Percentiles rank a stretch among this genome's conserved stretches.
Evolutionary conservation across 2,113 vertebrate genomes (phyloP).

Genomic region (Eretmodus cyanostictus): DNA sequence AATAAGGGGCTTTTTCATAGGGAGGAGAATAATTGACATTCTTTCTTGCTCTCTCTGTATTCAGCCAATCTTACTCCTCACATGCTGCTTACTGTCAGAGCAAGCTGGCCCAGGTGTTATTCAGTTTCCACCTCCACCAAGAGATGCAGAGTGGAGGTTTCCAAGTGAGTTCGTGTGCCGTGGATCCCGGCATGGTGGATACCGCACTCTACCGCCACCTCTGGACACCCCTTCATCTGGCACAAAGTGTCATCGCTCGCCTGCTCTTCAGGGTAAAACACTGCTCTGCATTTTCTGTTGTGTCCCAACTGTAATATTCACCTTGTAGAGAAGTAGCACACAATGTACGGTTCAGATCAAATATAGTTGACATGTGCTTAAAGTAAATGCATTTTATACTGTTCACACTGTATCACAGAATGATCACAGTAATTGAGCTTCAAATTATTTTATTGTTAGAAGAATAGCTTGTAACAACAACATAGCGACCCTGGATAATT

Average conservation of each 20-base stretch:
- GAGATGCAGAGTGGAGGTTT: constrained; percentile 67
- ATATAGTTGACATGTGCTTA: neutral
- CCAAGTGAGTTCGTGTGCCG: constrained; percentile 79
- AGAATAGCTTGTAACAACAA: neutral
- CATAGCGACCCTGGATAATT: neutral
- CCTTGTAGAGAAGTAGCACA: neutral
- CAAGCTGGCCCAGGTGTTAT: constrained; percentile 88
- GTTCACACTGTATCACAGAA: neutral
- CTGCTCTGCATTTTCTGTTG: neutral
- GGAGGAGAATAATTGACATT: neutral
- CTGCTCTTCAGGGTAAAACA: constrained; percentile 80
- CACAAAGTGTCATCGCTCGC: constrained; percentile 56
- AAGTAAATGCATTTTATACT: neutral
- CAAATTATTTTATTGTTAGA: neutral
- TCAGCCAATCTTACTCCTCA: constrained; percentile 76
- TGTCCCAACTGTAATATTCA: neutral
- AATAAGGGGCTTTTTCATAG: neutral
- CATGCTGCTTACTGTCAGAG: constrained; percentile 84
- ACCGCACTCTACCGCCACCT: constrained; percentile 80
- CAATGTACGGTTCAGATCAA: neutral
- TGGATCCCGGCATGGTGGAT: constrained; percentile 88
- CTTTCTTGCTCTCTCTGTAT: neutral
- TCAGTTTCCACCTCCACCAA: constrained; percentile 79
- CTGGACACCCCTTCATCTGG: constrained; percentile 64
- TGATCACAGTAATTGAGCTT: neutral